A percentile compares a stretch with the other conserved stretches of the same genome.
Evolutionary conservation across 1,140 invertebrate species (phyloP).

Genomic region (Theocolax elegans): DNA sequence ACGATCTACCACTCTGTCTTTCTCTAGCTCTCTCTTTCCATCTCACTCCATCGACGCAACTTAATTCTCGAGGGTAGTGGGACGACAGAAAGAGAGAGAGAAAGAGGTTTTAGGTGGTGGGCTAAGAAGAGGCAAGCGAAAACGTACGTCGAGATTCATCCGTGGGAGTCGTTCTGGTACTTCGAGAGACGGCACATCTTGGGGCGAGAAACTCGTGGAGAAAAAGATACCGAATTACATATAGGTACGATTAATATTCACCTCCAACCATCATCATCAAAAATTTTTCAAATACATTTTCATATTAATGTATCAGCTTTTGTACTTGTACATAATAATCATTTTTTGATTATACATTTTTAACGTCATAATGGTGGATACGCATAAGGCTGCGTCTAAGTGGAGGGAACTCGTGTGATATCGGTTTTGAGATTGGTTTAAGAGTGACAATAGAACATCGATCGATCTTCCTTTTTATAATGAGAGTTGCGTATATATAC

Average conservation of each 20-base stretch:
- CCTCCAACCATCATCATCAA: too few relatives aligned
- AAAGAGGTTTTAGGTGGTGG: conserved; percentile 39
- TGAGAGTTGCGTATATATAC: too few relatives aligned
- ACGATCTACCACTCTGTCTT: background rate
- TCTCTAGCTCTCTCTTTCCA: background rate
- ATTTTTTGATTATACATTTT: too few relatives aligned
- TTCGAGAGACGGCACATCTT: conserved; percentile 60
- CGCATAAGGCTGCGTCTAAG: too few relatives aligned
- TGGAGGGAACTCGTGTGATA: too few relatives aligned
- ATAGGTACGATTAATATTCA: conserved; percentile 8
- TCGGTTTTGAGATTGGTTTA: too few relatives aligned
- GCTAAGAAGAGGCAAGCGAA: conserved; percentile 42
- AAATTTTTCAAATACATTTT: too few relatives aligned
- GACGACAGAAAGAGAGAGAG: conserved; percentile 34
- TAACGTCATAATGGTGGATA: too few relatives aligned
- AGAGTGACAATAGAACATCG: too few relatives aligned
- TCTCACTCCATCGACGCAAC: background rate
- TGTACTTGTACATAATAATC: too few relatives aligned
- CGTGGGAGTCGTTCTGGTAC: conserved; percentile 61
- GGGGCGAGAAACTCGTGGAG: background rate
- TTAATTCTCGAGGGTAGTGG: conserved; percentile 43
- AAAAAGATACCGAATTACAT: background rate
- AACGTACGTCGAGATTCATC: conserved; percentile 50
- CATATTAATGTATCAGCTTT: too few relatives aligned
- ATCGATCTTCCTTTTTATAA: too few relatives aligned